Evolutionary conservation across 2,797 vertebrate genomes (phyloP).

Genomic region (Numenius phaeopus): DNA sequence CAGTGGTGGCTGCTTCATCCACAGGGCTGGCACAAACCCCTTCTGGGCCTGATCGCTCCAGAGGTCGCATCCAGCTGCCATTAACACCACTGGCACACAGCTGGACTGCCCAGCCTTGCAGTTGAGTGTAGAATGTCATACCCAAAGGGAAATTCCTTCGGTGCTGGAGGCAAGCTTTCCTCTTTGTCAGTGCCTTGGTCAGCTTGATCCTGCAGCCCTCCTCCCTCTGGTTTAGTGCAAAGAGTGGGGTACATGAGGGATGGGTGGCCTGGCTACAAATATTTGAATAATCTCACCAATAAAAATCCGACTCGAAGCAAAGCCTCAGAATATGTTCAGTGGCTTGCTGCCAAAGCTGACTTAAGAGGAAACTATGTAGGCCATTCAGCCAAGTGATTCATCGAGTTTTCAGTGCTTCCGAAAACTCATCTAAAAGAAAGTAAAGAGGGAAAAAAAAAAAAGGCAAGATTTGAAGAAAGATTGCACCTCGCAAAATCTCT

Average conservation of each 20-base stretch:
- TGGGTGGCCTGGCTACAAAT: background rate
- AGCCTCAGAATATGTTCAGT: background rate
- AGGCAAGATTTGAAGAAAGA: background rate
- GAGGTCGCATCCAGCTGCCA: background rate
- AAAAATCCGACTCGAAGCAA: conserved; percentile 14
- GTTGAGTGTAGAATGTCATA: accelerated
- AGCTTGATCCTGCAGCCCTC: background rate
- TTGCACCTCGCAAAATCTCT: background rate
- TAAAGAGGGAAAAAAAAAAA: background rate
- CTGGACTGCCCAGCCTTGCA: background rate
- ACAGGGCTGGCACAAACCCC: accelerated
- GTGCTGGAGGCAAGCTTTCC: background rate
- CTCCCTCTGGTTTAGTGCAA: background rate
- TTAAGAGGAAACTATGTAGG: conserved; percentile 55
- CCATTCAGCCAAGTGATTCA: conserved; percentile 54
- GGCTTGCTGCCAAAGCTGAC: conserved; percentile 49
- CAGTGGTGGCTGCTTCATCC: background rate
- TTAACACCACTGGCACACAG: background rate
- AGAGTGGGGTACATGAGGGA: background rate
- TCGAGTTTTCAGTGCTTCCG: background rate
- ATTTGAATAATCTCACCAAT: conserved; percentile 23
- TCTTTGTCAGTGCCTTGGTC: background rate
- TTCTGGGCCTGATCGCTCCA: background rate
- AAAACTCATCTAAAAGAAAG: conserved; percentile 21
- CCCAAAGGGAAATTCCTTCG: background rate